Evolutionary conservation across 2,113 vertebrate genomes (phyloP), one percentile per base, ranked within the genome.

Genomic region (Colius striatus): DNA sequence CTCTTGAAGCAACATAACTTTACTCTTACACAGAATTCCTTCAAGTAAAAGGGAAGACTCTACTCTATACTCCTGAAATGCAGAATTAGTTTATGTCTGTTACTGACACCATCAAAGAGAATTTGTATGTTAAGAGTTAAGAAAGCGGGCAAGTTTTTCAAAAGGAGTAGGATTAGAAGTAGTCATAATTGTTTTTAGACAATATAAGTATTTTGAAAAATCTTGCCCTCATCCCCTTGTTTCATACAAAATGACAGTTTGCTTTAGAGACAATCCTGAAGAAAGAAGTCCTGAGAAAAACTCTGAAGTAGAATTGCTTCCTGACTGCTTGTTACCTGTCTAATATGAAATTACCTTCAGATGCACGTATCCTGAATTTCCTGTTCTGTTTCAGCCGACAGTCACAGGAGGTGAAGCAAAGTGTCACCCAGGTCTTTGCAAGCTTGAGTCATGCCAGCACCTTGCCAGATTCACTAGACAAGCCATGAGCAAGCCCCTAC

Each of bases 371-470:
- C 23, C 73, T 79, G 21, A 22, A 13, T 62, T 91, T 84, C 13
- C 11, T 84, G 26, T 55, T 72, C 30, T 51, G 6, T 22, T 41
- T 63, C 27, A 57, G 29, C 3, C 0, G 57, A 27, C 20, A 75
- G 67, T 26, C 63, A 63, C 36, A 55, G 36, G 20, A 30, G 5
- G 5, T 41, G 30, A 65, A 80, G 21, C 16, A 61, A 66, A 0
- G 2, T 70, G 41, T 62, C 25, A 5, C 16, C 30, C 3, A 0
- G 11, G 9, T 20, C 13, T 83, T 18, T 23, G 9, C 6, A 34
- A 13, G 36, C 38, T 62, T 2, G 3, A 83, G 47, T 11, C 27
- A 38, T 13, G 21, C 10, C 68, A 81, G 13, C 12, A 45, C 48
- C 34, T 75, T 60, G 34, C 6, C 26, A 48, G 13, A 6, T 48